Evolutionary conservation across 1,140 invertebrate genomes (phyloP).

Genomic region (Drosophila busckii): DNA sequence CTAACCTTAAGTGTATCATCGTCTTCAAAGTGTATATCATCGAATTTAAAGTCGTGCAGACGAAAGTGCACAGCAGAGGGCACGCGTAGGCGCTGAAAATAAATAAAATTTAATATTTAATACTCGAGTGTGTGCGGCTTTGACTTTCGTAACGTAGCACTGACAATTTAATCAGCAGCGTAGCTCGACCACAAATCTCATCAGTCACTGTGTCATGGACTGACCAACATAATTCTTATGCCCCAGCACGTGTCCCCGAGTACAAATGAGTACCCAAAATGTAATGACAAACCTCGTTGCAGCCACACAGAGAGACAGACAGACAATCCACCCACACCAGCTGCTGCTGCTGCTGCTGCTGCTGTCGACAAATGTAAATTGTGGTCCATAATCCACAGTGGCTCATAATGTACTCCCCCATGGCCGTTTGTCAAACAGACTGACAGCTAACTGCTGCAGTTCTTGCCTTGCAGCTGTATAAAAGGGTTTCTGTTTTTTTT

Average conservation of each 20-base stretch:
- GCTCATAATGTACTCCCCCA: constrained; percentile 16
- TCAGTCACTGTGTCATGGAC: too few relatives aligned
- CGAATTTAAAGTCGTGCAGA: constrained; percentile 92
- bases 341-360: constrained; percentile 23
- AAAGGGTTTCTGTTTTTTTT: constrained; percentile 17
- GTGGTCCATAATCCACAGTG: constrained; percentile 44
- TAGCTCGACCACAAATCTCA: too few relatives aligned
- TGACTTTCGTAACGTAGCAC: too few relatives aligned
- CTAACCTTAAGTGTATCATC: constrained; percentile 89
- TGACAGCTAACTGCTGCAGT: constrained; percentile 10
- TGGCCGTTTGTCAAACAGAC: constrained; percentile 27
- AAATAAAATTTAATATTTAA: not conserved
- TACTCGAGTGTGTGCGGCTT: not conserved
- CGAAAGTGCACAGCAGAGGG: constrained; percentile 90
- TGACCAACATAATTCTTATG: too few relatives aligned
- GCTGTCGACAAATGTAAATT: constrained; percentile 56
- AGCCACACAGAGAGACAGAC: not conserved
- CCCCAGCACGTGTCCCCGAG: too few relatives aligned
- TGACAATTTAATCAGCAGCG: too few relatives aligned
- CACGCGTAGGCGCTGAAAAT: constrained; percentile 79
- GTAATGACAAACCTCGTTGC: constrained; percentile 5
- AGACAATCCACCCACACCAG: constrained; percentile 8
- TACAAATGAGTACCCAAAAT: too few relatives aligned
- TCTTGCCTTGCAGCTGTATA: constrained; percentile 4
- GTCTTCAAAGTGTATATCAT: constrained; percentile 91